Conservation (phyloP, 2,797 vertebrate species). For the Mormyrops boulengeri region DNA sequence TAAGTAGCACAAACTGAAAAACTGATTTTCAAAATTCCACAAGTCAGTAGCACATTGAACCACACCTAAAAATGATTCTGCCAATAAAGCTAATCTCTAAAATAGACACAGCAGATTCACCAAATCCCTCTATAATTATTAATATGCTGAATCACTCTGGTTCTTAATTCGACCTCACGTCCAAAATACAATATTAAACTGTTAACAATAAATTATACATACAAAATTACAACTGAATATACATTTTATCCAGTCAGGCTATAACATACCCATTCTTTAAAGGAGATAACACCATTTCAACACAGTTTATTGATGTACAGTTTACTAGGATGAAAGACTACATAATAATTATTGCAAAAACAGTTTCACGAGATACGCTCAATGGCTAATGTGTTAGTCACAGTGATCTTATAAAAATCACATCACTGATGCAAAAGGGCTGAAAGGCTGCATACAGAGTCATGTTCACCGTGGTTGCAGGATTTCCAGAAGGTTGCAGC, state of each 20-base stretch:
- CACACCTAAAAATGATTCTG: neutral
- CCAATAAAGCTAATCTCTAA: neutral
- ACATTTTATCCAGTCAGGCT: neutral
- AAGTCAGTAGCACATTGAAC: neutral
- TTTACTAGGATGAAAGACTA: neutral
- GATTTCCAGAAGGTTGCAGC: constrained; percentile 9
- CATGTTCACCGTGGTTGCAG: constrained; percentile 1
- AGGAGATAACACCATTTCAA: neutral
- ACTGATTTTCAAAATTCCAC: neutral
- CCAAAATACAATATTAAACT: neutral
- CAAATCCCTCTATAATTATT: neutral
- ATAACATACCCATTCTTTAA: neutral
- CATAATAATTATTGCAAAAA: neutral
- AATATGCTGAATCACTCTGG: neutral
- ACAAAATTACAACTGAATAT: constrained; percentile 4
- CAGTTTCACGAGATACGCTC: neutral
- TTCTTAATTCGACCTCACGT: neutral
- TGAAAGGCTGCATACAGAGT: neutral
- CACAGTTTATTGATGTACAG: neutral
- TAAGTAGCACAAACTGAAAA: neutral
- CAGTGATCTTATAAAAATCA: neutral
- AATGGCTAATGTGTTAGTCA: neutral
- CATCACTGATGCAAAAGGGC: neutral
- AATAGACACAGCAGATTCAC: neutral
- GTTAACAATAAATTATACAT: neutral